Percentiles rank a stretch among this genome's conserved stretches.
phyloP scores from a whole-genome alignment of 2,113 vertebrate species.

The Eclectus roratus region DNA sequence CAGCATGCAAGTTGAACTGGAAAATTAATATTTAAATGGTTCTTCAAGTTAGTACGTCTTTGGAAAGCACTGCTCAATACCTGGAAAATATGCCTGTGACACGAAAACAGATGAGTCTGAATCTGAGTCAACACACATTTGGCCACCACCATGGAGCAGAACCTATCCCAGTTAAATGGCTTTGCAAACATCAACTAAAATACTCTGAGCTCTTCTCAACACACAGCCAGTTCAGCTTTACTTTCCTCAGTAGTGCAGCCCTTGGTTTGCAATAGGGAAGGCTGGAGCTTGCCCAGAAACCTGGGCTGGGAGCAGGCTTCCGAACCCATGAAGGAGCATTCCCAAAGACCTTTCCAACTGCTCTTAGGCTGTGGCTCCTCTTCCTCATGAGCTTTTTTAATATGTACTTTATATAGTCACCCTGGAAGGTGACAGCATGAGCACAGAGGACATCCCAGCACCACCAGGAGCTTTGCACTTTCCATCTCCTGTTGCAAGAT shows the following conservation, averaged over 20 bases:
- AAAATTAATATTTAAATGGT: slow-evolving; percentile 45
- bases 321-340: neutral
- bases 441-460: neutral
- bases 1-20: neutral
- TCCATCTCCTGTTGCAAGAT: neutral
- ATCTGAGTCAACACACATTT: neutral
- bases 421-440: neutral
- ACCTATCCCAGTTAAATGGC: neutral
- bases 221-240: fast-evolving
- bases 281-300: neutral
- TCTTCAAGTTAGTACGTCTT: neutral
- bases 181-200: neutral
- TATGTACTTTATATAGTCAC: neutral
- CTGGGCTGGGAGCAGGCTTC: neutral
- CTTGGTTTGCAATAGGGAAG: neutral
- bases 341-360: neutral
- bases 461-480: neutral
- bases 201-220: neutral
- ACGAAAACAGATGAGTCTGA: neutral
- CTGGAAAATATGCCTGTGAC: neutral
- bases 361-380: neutral
- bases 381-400: neutral
- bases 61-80: neutral
- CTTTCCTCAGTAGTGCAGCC: neutral
- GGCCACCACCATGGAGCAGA: fast-evolving